Evolutionary conservation across 1,140 invertebrate genomes (phyloP), one percentile per base, ranked within the genome.

Genomic region (Tetragnatha versicolor): DNA sequence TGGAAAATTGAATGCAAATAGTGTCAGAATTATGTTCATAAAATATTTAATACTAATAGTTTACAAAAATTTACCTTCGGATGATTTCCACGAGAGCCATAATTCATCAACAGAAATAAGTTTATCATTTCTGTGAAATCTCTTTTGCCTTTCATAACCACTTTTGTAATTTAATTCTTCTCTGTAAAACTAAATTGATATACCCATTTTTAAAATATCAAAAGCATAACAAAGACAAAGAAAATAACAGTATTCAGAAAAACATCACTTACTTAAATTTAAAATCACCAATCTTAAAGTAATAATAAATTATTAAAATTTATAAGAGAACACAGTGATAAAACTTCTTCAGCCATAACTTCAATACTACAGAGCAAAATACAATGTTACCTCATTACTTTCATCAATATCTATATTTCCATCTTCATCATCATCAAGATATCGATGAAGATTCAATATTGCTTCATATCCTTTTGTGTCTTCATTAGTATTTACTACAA

Each of bases 131-230:
- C 92, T 91, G 89, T 98, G 96, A 86, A 98, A 98, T 29, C 92
- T 93, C 81, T 92, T 91, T 72, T 95, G 89, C 83, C 93, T 91
- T 85, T 96, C 94, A 82, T 95, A 93, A 0, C 94, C 94, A 81
- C 94, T 93, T 86, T 95, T 93, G 85, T 97, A 96, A 85, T 98
- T 93, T 42, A 98, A 86, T 87, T 98, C 96, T 87, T 97, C 95
- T 78, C 95, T 89, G 63, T 98, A 88, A 88, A 97, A 98, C 95
- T 97, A 87, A 47, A 82, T 81, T 10, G 17, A 25, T 17, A 29
- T 6, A 39, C 12, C 12, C 25, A 22, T 33, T 17, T n/a, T 22
- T 12, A 20, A 61, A 20, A 20, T 17, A 4, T n/a, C 17, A 20
- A 61, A 14, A 6, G 14, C 25, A 25, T 55, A 10, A 31, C 37